Evolutionary conservation across 2,113 vertebrate genomes (phyloP).

Genomic region (Recurvirostra avosetta): DNA sequence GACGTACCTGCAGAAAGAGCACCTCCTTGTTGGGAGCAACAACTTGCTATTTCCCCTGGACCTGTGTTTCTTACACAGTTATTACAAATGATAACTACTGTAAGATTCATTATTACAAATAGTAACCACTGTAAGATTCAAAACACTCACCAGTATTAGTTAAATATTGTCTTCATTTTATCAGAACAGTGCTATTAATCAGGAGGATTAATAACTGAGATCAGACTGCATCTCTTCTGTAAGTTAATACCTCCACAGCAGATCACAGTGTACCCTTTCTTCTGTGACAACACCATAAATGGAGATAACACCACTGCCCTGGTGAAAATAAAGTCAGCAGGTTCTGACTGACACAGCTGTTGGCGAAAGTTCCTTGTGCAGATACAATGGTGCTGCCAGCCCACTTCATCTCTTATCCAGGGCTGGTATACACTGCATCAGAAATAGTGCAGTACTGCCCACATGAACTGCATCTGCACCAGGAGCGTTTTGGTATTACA

Average conservation of each 20-base stretch:
- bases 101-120: neutral
- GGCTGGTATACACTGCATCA: neutral
- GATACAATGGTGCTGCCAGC: neutral
- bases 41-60: neutral
- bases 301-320: neutral
- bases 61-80: neutral
- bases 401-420: neutral
- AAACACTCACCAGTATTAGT: neutral
- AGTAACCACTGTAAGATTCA: neutral
- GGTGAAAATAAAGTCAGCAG: neutral
- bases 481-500: neutral
- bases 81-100: neutral
- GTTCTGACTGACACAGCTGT: neutral
- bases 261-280: neutral
- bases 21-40: neutral
- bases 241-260: neutral
- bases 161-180: neutral
- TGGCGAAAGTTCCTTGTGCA: neutral
- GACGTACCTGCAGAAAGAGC: neutral
- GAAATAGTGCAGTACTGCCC: neutral
- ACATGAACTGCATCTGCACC: neutral
- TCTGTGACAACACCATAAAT: neutral
- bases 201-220: neutral
- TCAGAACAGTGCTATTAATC: neutral
- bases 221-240: neutral